Percentiles rank a stretch among this genome's conserved stretches.
These are phyloP conservation scores for Hylaeus volcanicus DNA, from an alignment of 1,140 invertebrate species.

Conservation along the genomic window DNA sequence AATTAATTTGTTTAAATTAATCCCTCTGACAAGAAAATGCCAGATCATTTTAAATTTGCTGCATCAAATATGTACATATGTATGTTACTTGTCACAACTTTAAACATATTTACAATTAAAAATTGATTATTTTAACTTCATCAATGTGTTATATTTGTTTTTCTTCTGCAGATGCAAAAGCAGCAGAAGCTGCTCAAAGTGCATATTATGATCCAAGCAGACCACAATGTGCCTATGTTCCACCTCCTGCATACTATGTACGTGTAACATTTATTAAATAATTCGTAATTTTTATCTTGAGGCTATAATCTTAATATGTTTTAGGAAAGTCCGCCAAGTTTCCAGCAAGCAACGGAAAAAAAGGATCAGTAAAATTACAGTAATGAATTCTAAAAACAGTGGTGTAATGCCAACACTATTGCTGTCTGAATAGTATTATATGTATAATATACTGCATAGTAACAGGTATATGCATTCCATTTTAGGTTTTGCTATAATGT, in stretches of 20 bases:
- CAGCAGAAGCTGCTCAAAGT: constrained; percentile 91
- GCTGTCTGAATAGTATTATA: constrained; percentile 42
- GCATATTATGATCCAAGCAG: constrained; percentile 93
- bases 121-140: background rate
- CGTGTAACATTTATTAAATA: constrained; percentile 73
- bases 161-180: constrained; percentile 58
- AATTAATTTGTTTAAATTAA: constrained; percentile 5
- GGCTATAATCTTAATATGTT: constrained; percentile 35
- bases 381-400: constrained; percentile 18
- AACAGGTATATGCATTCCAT: constrained; percentile 58
- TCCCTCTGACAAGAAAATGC: constrained; percentile 53
- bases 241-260: constrained; percentile 91
- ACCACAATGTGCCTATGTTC: constrained; percentile 92
- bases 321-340: constrained; percentile 89
- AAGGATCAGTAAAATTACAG: constrained; percentile 79
- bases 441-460: constrained; percentile 40
- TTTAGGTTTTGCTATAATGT: constrained; percentile 51
- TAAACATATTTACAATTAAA: background rate
- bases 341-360: constrained; percentile 84
- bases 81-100: constrained; percentile 41
- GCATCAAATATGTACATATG: constrained; percentile 56
- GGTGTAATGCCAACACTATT: constrained; percentile 11
- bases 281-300: background rate
- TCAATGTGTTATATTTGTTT: constrained; percentile 13
- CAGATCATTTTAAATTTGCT: constrained; percentile 57